Conservation (phyloP, 92 coral and sea anemone genomes). For the Epizoanthus rinbou region DNA sequence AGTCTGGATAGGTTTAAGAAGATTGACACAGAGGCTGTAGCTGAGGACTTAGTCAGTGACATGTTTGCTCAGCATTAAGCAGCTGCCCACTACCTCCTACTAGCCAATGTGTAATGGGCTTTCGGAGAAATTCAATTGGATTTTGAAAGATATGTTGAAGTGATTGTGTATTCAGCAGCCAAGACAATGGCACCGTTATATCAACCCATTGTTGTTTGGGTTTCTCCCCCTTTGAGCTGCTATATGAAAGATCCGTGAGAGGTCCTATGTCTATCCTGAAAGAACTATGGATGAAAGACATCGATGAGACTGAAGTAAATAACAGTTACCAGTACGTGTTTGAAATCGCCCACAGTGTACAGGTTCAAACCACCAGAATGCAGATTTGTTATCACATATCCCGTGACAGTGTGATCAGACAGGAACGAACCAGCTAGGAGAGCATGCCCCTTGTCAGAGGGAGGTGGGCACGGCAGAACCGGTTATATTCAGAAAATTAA, state of each 20-base stretch:
- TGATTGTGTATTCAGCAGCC: conserved; percentile 38
- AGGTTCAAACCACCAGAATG: conserved; percentile 1
- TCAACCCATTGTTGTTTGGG: conserved; percentile 56
- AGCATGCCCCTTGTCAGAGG: background rate
- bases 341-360: conserved; percentile 38
- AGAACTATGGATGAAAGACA: conserved; percentile 44
- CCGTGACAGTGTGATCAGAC: conserved; percentile 3
- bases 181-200: conserved; percentile 50
- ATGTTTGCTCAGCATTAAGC: conserved; percentile 44
- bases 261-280: conserved; percentile 44
- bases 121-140: conserved; percentile 54
- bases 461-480: background rate
- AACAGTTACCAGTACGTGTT: conserved; percentile 54
- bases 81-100: conserved; percentile 44
- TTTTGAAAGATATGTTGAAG: conserved; percentile 39
- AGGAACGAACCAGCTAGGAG: too few relatives aligned
- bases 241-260: conserved; percentile 54
- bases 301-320: conserved; percentile 35
- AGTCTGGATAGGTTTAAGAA: too few relatives aligned
- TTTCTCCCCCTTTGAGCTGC: conserved; percentile 52
- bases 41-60: conserved; percentile 50
- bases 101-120: conserved; percentile 59
- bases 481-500: background rate
- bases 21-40: conserved; percentile 44
- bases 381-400: background rate